Evolutionary conservation across 1,140 invertebrate genomes (phyloP).

Genomic region (Habropoda laboriosa): DNA sequence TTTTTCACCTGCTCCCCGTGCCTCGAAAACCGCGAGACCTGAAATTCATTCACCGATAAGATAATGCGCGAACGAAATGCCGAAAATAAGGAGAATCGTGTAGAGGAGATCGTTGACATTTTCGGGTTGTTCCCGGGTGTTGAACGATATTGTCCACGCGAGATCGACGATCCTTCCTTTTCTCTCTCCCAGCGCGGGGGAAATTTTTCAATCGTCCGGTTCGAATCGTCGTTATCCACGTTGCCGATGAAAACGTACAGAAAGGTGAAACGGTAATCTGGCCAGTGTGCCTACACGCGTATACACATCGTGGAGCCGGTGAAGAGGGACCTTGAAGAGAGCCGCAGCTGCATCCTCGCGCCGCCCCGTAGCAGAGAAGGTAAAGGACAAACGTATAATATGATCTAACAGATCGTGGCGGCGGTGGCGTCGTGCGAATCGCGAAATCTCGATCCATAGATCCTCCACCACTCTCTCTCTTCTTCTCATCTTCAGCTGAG

Average conservation of each 20-base stretch:
- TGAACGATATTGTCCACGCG: background rate
- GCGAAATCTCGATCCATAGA: conserved; percentile 73
- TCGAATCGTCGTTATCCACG: no score
- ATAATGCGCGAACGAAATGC: conserved; percentile 41
- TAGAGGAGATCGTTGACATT: conserved; percentile 35
- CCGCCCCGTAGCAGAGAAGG: conserved; percentile 68
- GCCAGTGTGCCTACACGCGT: conserved; percentile 44
- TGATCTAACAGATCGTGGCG: conserved; percentile 66
- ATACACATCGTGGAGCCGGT: conserved; percentile 11
- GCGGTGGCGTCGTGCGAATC: conserved; percentile 63
- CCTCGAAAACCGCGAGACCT: conserved; percentile 58
- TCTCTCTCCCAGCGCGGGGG: no score
- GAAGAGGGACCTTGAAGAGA: conserved; percentile 54
- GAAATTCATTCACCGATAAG: conserved; percentile 62
- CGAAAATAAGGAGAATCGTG: conserved; percentile 20
- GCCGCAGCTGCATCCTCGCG: conserved; percentile 67
- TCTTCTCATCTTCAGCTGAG: background rate
- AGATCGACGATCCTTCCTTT: background rate
- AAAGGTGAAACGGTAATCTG: conserved; percentile 43
- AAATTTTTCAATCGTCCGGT: background rate
- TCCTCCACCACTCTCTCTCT: conserved; percentile 51
- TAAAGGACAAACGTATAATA: conserved; percentile 74
- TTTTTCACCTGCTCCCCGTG: conserved; percentile 42
- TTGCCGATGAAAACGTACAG: no score
- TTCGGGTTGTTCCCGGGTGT: background rate